These are phyloP conservation scores for Corythornis leucogaster DNA, from an alignment of 2,797 vertebrate genomes.

Conservation along the genomic window DNA sequence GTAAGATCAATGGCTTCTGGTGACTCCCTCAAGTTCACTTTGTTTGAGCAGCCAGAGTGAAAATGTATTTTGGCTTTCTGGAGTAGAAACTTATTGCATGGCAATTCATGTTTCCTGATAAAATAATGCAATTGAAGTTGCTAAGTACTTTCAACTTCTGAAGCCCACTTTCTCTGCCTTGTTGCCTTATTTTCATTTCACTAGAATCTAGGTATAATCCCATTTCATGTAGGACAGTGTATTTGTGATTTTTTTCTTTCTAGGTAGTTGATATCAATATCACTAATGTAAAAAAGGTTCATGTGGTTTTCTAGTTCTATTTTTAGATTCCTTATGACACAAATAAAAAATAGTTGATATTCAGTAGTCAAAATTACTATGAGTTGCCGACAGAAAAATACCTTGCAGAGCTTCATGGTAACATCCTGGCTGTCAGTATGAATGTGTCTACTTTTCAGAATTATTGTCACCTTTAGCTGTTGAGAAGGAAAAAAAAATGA, in stretches of 20 bases:
- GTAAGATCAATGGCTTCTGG: not conserved
- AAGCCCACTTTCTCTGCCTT: not conserved
- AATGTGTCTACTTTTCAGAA: not conserved
- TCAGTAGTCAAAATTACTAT: not conserved
- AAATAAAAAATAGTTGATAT: not conserved
- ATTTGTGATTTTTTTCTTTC: not conserved
- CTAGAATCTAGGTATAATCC: not conserved
- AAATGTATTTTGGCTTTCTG: not conserved
- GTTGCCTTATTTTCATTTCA: not conserved
- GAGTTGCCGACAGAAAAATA: not conserved
- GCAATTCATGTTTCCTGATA: not conserved
- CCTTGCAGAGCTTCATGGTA: not conserved
- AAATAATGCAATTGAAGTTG: not conserved
- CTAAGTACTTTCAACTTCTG: not conserved
- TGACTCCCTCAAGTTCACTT: not conserved
- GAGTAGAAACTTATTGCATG: not conserved
- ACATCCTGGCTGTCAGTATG: not conserved
- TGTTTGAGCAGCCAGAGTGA: not conserved
- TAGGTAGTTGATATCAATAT: not conserved
- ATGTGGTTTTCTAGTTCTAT: not conserved
- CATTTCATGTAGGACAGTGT: not conserved
- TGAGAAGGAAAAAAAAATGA: not conserved
- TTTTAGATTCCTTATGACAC: not conserved
- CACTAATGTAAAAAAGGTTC: not conserved
- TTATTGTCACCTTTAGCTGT: not conserved